A percentile compares a stretch with the other conserved stretches of the same genome.
Conservation (phyloP, 2,888 invertebrate genomes). For the Clepsis dumicolana region DNA sequence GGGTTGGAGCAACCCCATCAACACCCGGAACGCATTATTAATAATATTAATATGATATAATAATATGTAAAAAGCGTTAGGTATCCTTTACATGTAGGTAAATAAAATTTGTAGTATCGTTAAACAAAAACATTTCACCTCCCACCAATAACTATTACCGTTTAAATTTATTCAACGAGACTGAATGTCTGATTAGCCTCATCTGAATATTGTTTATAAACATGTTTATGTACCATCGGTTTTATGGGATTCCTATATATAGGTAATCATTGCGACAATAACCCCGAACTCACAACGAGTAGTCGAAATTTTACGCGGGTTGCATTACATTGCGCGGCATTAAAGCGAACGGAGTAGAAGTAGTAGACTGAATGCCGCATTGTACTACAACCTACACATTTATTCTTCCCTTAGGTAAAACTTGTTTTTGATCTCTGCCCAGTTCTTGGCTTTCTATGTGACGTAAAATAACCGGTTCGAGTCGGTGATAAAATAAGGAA, state of each 20-base stretch:
- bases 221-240: not conserved
- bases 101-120: too few relatives aligned
- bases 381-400: too few relatives aligned
- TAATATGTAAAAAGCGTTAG: too few relatives aligned
- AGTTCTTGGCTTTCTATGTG: conserved; percentile 24
- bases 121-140: not conserved
- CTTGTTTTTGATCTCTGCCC: conserved; percentile 8
- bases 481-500: not conserved
- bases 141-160: conserved; percentile 8
- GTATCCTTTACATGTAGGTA: too few relatives aligned
- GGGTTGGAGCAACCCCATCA: too few relatives aligned
- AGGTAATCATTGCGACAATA: conserved; percentile 2
- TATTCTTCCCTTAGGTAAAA: not conserved
- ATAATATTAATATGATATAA: too few relatives aligned
- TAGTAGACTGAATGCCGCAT: too few relatives aligned
- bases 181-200: conserved; percentile 24
- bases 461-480: conserved; percentile 7
- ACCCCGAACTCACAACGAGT: too few relatives aligned
- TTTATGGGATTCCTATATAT: conserved; percentile 4
- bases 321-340: too few relatives aligned
- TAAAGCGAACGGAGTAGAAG: too few relatives aligned
- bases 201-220: conserved; percentile 20
- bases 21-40: too few relatives aligned
- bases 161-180: not conserved
- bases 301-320: too few relatives aligned